Conservation (phyloP, 2,797 vertebrate genomes). For the Babyrousa celebensis region DNA sequence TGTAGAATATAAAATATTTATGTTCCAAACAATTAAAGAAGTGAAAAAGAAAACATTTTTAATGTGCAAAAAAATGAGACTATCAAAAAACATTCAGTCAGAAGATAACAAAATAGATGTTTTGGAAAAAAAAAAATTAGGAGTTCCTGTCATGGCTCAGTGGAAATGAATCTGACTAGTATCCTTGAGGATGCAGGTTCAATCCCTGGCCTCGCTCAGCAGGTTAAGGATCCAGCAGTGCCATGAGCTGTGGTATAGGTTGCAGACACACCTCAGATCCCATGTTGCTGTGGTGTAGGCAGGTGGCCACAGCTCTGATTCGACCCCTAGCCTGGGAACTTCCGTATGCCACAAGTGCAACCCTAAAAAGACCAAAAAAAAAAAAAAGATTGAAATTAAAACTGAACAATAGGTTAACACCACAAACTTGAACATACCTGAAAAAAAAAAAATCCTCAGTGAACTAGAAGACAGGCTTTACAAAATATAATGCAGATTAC, state of each 20-base stretch:
- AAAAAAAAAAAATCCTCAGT: neutral
- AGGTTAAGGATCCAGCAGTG: no score
- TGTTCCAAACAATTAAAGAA: neutral
- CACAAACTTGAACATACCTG: neutral
- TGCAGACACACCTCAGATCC: no score
- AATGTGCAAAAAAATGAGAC: neutral
- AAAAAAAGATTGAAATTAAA: neutral
- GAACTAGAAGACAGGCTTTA: neutral
- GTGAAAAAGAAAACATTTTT: neutral
- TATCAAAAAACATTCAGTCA: neutral
- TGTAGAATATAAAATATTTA: neutral
- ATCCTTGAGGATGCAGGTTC: no score
- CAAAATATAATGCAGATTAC: neutral
- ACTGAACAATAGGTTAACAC: neutral
- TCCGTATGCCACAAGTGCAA: no score
- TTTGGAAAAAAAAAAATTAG: neutral
- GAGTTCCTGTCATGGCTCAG: no score
- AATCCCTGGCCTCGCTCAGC: no score
- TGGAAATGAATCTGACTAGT: no score
- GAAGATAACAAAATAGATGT: neutral
- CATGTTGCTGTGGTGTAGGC: no score
- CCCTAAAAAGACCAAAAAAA: neutral
- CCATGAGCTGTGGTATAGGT: no score
- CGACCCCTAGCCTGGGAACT: no score
- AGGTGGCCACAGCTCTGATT: no score